Percentiles rank a stretch among this genome's conserved stretches.
phyloP scores from a whole-genome alignment of 2,888 invertebrate species.

The Xestia xanthographa region DNA sequence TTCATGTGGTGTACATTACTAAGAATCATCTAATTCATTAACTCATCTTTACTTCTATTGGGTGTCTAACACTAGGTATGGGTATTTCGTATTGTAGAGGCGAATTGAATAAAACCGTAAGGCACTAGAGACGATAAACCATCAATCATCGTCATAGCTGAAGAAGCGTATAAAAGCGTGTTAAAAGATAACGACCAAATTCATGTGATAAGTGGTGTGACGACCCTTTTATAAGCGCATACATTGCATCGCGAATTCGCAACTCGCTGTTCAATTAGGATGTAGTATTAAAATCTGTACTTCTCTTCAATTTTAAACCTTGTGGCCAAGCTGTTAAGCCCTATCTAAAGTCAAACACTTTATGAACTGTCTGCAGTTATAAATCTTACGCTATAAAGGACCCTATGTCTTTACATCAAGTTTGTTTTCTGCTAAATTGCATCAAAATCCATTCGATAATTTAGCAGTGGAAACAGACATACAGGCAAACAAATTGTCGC shows the following conservation, averaged over 20 bases:
- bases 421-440: slow-evolving; percentile 1
- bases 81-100: slow-evolving; percentile 1
- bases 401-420: background rate
- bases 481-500: slow-evolving; percentile 1
- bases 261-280: background rate
- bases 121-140: background rate
- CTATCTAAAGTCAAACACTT: background rate
- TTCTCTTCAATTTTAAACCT: background rate
- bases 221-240: slow-evolving; percentile 1
- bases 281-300: background rate
- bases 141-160: background rate
- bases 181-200: background rate
- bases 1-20: slow-evolving; percentile 25
- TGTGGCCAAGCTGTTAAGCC: background rate
- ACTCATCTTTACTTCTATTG: slow-evolving; percentile 8
- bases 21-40: slow-evolving; percentile 34
- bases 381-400: background rate
- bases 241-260: background rate
- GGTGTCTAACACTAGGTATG: slow-evolving; percentile 10
- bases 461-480: slow-evolving; percentile 5
- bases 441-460: background rate
- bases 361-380: background rate
- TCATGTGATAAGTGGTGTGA: background rate
- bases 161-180: background rate
- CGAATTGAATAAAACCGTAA: background rate